phyloP scores from a whole-genome alignment of 2,888 invertebrate species.

The Seira musarum region DNA sequence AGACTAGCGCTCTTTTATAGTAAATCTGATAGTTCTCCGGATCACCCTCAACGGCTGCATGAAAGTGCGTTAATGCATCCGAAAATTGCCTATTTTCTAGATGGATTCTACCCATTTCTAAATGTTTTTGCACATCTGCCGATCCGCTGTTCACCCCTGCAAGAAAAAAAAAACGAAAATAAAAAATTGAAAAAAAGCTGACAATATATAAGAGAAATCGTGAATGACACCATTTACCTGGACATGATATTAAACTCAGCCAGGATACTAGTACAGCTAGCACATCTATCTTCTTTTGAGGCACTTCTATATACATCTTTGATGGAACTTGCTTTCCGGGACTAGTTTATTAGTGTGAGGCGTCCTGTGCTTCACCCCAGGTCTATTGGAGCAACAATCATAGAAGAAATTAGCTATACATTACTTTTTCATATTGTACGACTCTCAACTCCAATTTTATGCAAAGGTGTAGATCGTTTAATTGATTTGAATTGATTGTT shows the following conservation, averaged over 20 bases:
- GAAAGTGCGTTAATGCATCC: constrained; percentile 97
- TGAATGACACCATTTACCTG: constrained; percentile 60
- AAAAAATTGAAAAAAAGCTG: constrained; percentile 38
- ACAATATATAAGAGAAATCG: too few species aligned
- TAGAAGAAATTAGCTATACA: too few species aligned
- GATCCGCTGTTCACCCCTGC: constrained; percentile 81
- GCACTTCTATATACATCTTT: constrained; percentile 52
- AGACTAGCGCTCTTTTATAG: constrained; percentile 96
- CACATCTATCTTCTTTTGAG: constrained; percentile 59
- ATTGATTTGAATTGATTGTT: too few species aligned
- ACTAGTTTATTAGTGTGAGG: too few species aligned
- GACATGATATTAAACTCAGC: constrained; percentile 65
- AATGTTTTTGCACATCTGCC: constrained; percentile 90
- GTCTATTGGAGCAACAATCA: too few species aligned
- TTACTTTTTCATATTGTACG: too few species aligned
- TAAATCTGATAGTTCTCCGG: constrained; percentile 96
- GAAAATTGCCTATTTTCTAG: constrained; percentile 93
- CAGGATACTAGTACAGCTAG: constrained; percentile 65
- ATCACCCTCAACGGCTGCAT: constrained; percentile 98
- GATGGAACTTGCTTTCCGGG: background rate
- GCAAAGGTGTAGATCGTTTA: too few species aligned
- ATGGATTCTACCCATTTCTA: constrained; percentile 94
- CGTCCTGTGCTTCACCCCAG: too few species aligned
- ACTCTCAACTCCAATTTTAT: too few species aligned
- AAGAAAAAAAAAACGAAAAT: constrained; percentile 65